These are phyloP conservation scores for Muntiacus reevesi DNA, from an alignment of 2,113 vertebrate genomes.

Conservation along the genomic window DNA sequence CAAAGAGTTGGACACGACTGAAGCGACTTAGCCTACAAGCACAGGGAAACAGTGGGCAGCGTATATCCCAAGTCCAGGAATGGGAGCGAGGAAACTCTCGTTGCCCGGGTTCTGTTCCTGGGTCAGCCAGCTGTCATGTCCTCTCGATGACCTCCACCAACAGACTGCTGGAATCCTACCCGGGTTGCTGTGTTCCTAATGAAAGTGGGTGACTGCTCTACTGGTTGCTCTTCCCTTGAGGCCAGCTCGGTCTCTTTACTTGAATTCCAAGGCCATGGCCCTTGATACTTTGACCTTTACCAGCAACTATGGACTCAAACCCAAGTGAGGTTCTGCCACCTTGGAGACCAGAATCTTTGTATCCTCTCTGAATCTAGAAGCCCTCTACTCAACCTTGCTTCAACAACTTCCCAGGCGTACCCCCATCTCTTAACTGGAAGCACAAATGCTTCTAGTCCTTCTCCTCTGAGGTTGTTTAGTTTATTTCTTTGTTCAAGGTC, in stretches of 20 bases:
- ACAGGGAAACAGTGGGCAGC: accelerated
- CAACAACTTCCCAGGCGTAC: neutral
- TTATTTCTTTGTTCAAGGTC: neutral
- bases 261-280: neutral
- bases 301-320: neutral
- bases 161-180: neutral
- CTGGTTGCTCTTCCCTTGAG: neutral
- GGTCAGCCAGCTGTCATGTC: neutral
- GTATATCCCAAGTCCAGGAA: neutral
- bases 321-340: neutral
- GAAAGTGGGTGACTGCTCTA: neutral
- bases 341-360: neutral
- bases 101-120: neutral
- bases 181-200: neutral
- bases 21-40: neutral
- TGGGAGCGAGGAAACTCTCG: neutral
- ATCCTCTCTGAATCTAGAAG: neutral
- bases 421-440: neutral
- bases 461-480: neutral
- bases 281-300: neutral
- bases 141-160: neutral
- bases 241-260: neutral
- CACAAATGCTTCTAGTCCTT: neutral
- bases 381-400: neutral
- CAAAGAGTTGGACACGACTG: neutral